Base-by-base conservation (phyloP, 2,797 vertebrate species). In the Naso thynnoides region DNA sequence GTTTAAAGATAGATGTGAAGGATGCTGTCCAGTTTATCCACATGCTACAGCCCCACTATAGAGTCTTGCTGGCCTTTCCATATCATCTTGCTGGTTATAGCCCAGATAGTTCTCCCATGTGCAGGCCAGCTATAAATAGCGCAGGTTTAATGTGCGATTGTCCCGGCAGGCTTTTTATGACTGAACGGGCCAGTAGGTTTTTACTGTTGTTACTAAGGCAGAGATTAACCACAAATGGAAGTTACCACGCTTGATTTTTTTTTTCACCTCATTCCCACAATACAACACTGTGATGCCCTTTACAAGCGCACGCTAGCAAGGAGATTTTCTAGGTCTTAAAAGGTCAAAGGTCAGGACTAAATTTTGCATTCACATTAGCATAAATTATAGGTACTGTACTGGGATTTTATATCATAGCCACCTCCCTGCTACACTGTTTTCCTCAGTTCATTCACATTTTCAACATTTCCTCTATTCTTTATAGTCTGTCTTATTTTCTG, bases 111-210 rank as follows among this genome's bases (percentile, higher is more conserved):
- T 56, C 80, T 62, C 82, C 81, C 86, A 85, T 78, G 47, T 91
- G 90, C 72, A 52, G 56, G 49, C 65, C 2, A 3, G 64, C 88
- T 90, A 90, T 86, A 71, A 89, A 89, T 91, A 90, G 76, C 8
- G 4, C 50, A 14, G 76, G 61, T 87, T 83, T 84, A 85, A 86
- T 84, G 86, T 31, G 26, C 2, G 54, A 76, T 88, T 76, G 81
- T 92, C 88, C 83, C 64, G 6, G 85, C 82, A 63, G 86, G 73
- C 74, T 66, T 70, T 79, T 82, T 79, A 65, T 68, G 55, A 78
- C 62, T 82, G 78, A 86, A 67, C 56, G 68, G 69, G 13, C 58
- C 69, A 50, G 65, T 64, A 59, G 82, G 47, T 70, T 81, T 63
- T 76, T 58, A 31, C 60, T 66, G 85, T 81, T 81, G 80, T 78